phyloP scores from a whole-genome alignment of 2,888 invertebrate species.

The Horisme vitalbata region DNA sequence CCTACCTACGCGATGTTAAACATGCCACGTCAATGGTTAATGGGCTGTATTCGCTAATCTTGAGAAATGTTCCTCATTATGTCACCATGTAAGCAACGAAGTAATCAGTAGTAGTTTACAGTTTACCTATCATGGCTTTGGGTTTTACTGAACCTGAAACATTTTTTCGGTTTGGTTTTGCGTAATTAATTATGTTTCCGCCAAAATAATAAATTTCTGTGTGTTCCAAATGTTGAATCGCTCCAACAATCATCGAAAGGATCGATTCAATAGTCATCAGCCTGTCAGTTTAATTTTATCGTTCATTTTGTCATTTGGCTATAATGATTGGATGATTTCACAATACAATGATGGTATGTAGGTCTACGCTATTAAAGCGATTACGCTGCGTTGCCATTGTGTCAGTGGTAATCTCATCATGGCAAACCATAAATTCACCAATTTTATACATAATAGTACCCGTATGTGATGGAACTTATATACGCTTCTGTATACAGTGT shows the following conservation, averaged over 20 bases:
- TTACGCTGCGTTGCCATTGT: neutral
- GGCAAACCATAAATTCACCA: conserved; percentile 1
- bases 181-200: no score
- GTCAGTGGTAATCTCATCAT: conserved; percentile 1
- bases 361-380: neutral
- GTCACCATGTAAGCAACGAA: no score
- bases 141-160: no score
- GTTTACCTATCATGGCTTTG: no score
- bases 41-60: conserved; percentile 14
- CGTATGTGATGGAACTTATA: no score
- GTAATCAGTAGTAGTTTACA: no score
- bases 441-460: no score
- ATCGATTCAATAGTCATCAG: neutral
- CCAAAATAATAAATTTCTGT: no score
- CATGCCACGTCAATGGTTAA: conserved; percentile 14
- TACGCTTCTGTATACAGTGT: no score
- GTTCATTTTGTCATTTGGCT: neutral
- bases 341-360: neutral
- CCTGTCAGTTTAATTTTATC: neutral
- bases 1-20: conserved; percentile 6
- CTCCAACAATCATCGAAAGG: neutral
- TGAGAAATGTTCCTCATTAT: conserved; percentile 15
- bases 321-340: neutral
- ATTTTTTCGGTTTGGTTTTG: no score
- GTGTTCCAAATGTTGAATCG: neutral